Evolutionary conservation across 2,797 vertebrate species (phyloP).

Genomic region (Lagodon rhomboides): DNA sequence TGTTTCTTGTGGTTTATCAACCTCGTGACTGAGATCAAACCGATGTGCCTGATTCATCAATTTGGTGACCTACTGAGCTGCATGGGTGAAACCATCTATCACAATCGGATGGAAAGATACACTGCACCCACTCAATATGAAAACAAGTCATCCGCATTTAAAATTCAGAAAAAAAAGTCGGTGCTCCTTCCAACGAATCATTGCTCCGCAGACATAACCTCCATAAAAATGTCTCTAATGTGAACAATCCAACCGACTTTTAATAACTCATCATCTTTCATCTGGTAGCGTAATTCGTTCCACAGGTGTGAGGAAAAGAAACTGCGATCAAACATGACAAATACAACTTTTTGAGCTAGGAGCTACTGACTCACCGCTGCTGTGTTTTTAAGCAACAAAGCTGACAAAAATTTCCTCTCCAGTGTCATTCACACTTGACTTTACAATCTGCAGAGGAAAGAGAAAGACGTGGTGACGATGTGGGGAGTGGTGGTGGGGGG

Average conservation of each 20-base stretch:
- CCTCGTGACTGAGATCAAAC: slow-evolving; percentile 17
- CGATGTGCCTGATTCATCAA: neutral
- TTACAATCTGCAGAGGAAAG: slow-evolving; percentile 60
- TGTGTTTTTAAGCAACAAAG: slow-evolving; percentile 44
- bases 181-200: neutral
- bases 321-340: slow-evolving; percentile 23
- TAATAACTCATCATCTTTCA: slow-evolving; percentile 28
- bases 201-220: neutral
- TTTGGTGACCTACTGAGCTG: slow-evolving; percentile 8
- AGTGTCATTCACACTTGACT: slow-evolving; percentile 61
- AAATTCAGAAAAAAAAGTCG: neutral
- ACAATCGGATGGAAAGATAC: slow-evolving; percentile 16
- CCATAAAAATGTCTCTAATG: slow-evolving; percentile 20
- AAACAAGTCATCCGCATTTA: slow-evolving; percentile 14
- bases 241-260: slow-evolving; percentile 1
- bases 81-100: neutral
- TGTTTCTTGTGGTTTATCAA: neutral
- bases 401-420: slow-evolving; percentile 37
- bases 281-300: slow-evolving; percentile 51
- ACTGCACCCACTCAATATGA: neutral
- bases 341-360: slow-evolving; percentile 44
- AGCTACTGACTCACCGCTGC: slow-evolving; percentile 74
- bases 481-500: neutral
- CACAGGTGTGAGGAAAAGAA: slow-evolving; percentile 33
- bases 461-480: slow-evolving; percentile 33